phyloP scores from a whole-genome alignment of 1,140 invertebrate species.

The Apis cerana region DNA sequence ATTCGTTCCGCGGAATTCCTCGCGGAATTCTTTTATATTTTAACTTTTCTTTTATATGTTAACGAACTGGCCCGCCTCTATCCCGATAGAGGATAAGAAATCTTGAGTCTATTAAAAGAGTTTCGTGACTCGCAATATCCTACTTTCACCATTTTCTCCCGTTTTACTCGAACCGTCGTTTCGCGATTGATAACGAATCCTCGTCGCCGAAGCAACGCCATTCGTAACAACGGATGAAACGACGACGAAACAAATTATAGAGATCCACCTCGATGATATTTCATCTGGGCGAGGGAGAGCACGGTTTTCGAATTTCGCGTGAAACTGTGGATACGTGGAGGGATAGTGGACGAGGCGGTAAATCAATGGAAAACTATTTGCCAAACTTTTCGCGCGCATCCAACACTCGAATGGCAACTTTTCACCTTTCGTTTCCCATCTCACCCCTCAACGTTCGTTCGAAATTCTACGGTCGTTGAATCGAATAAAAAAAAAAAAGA shows the following conservation, averaged over 20 bases:
- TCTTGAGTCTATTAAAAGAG: constrained; percentile 51
- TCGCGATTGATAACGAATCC: constrained; percentile 27
- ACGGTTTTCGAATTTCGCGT: background rate
- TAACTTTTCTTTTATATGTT: constrained; percentile 23
- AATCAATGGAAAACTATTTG: constrained; percentile 22
- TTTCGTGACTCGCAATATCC: constrained; percentile 14
- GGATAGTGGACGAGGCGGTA: background rate
- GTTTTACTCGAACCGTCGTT: constrained; percentile 3
- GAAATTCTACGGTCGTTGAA: constrained; percentile 25
- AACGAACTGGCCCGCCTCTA: constrained; percentile 12
- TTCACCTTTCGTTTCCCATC: constrained; percentile 9
- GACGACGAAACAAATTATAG: background rate
- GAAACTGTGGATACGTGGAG: background rate
- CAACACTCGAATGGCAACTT: constrained; percentile 8
- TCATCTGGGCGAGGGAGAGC: background rate
- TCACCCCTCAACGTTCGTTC: background rate
- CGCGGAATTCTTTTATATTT: constrained; percentile 23
- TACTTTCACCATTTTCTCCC: background rate
- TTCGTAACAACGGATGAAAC: background rate
- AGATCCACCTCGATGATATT: background rate
- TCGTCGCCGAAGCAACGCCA: background rate
- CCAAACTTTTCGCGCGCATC: constrained; percentile 13
- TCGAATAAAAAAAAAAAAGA: constrained; percentile 12
- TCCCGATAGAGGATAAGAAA: background rate
- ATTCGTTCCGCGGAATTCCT: constrained; percentile 54